phyloP scores from a whole-genome alignment of 2,888 invertebrate genomes.

The Chrysomela aeneicollis region DNA sequence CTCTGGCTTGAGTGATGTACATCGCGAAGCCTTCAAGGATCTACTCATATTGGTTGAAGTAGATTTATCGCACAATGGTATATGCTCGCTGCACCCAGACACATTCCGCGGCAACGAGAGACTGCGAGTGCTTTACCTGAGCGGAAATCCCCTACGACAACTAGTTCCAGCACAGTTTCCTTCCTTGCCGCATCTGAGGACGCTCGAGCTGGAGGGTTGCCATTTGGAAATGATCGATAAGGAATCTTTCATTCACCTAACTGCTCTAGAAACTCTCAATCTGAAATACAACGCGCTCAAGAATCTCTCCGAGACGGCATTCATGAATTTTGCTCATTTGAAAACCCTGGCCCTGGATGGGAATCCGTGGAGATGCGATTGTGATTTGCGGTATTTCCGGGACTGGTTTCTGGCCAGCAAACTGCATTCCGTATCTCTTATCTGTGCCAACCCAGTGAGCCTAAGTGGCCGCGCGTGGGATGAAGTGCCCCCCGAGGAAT shows the following conservation, averaged over 20 bases:
- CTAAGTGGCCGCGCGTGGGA: constrained; percentile 80
- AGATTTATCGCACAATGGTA: constrained; percentile 84
- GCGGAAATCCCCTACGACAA: constrained; percentile 81
- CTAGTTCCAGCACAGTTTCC: constrained; percentile 84
- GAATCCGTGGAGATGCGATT: constrained; percentile 92
- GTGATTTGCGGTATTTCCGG: constrained; percentile 82
- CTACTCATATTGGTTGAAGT: constrained; percentile 87
- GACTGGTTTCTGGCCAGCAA: constrained; percentile 84
- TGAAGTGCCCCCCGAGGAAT: constrained; percentile 75
- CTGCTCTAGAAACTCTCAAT: constrained; percentile 78
- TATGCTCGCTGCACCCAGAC: constrained; percentile 76
- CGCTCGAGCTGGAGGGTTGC: constrained; percentile 82
- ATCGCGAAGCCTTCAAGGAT: constrained; percentile 86
- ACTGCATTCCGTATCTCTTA: constrained; percentile 74
- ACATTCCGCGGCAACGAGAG: constrained; percentile 88
- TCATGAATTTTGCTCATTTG: constrained; percentile 77
- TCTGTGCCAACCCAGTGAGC: constrained; percentile 75
- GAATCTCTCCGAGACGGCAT: constrained; percentile 71
- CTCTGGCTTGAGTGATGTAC: constrained; percentile 77
- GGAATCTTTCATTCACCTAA: constrained; percentile 79
- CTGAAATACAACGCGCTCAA: constrained; percentile 83
- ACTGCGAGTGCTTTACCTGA: constrained; percentile 78
- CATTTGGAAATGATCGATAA: constrained; percentile 77
- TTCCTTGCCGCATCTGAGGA: constrained; percentile 78
- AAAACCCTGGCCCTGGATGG: constrained; percentile 83